phyloP scores from a whole-genome alignment of 2,888 invertebrate species.

The Chrysina gloriosa region DNA sequence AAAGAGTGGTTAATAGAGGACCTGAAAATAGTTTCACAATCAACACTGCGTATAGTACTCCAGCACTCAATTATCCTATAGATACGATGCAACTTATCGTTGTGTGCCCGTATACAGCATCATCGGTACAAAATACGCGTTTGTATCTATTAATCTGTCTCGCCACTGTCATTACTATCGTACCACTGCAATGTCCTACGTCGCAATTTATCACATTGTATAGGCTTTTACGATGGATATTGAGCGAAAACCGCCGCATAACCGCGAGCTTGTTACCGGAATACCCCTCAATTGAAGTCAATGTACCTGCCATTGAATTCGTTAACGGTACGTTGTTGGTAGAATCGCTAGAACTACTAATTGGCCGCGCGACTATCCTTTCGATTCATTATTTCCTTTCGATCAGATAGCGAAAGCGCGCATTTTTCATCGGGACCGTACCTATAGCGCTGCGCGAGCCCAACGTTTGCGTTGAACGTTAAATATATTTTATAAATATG shows the following conservation, averaged over 20 bases:
- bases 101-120: too few relatives aligned
- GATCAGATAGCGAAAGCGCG: neutral
- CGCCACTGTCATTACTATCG: neutral
- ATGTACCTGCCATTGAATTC: conserved; percentile 10
- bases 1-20: too few relatives aligned
- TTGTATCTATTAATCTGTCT: too few relatives aligned
- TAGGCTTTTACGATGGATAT: conserved; percentile 1
- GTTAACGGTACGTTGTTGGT: conserved; percentile 10
- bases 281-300: conserved; percentile 16
- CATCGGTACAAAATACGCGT: too few relatives aligned
- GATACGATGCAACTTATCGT: too few relatives aligned
- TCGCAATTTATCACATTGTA: neutral
- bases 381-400: conserved; percentile 10
- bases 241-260: neutral
- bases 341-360: conserved; percentile 3
- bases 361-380: conserved; percentile 1
- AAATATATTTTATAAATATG: neutral
- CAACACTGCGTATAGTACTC: too few relatives aligned
- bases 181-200: neutral
- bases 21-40: too few relatives aligned
- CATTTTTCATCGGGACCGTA: neutral
- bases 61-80: too few relatives aligned
- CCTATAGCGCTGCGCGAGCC: neutral
- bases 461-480: neutral
- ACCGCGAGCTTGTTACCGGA: conserved; percentile 14